Base-by-base conservation (phyloP, 2,113 vertebrate species). In the Hippoglossus stenolepis region DNA sequence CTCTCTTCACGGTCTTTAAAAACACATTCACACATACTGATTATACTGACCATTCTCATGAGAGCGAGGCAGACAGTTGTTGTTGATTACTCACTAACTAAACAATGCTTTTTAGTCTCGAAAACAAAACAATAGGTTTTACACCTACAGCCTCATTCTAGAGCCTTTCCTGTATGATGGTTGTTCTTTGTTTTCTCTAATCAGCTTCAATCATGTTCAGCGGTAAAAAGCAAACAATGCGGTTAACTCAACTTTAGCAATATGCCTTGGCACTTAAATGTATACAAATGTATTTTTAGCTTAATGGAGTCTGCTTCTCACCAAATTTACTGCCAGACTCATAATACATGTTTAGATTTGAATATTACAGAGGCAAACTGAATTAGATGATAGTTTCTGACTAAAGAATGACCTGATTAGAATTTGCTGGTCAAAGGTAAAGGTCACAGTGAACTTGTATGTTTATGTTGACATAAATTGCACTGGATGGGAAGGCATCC, bases 21-120 rank as follows among this genome's bases (percentile, higher is more conserved):
- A 43, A 43, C 20, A 61, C 56, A 40, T n/a, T 47, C 31, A 60
- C 21, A 26, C 49, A 28, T 43, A 66, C 57, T 31, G 31, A 31
- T 31, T 31, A 43, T 11, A 43, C 66, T 66, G 31, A n/a, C 47
- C 66, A 28, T 78, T 71, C 70, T 38, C 49, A 60, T 18, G 38
- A 53, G 23, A 49, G 66, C 72, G 60, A 75, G 64, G 77, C 64
- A 65, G 26, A 14, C 64, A 28, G 26, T 79, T 75, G 54, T 73
- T 65, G 75, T 74, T 35, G 23, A 28, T 62, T 21, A 71, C 20
- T 23, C 11, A 21, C 18, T 21, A 23, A 11, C 6, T 21, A n/a
- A 70, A 83, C 73, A 71, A 70, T 51, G 57, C 64, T 56, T 60
- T 74, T 75, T 47, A 35, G 15, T 47, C 65, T 47, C 3, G 9